Evolutionary conservation across 2,797 vertebrate genomes (phyloP).

Genomic region (Gymnoscopelus braueri): DNA sequence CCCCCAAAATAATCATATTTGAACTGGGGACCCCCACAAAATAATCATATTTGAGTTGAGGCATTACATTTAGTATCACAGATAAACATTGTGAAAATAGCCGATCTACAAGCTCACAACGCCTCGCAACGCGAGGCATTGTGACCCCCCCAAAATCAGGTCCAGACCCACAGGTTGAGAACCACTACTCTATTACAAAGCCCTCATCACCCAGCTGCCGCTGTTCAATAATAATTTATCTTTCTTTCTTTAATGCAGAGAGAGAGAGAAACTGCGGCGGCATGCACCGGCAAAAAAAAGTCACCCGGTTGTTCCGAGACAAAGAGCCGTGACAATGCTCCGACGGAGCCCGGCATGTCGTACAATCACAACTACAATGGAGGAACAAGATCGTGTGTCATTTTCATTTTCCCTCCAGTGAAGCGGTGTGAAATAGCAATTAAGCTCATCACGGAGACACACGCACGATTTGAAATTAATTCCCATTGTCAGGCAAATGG

Average conservation of each 20-base stretch:
- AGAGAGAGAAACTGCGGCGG: slow-evolving; percentile 26
- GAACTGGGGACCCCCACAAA: too few relatives aligned
- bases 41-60: too few relatives aligned
- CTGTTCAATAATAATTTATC: too few relatives aligned
- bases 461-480: slow-evolving; percentile 64
- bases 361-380: slow-evolving; percentile 46
- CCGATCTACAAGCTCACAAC: too few relatives aligned
- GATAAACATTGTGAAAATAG: too few relatives aligned
- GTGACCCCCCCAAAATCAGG: too few relatives aligned
- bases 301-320: slow-evolving; percentile 55
- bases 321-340: slow-evolving; percentile 56
- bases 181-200: too few relatives aligned
- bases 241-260: neutral
- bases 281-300: slow-evolving; percentile 33
- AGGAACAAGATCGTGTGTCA: slow-evolving; percentile 58
- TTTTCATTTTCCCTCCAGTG: slow-evolving; percentile 57
- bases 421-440: slow-evolving; percentile 67
- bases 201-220: too few relatives aligned
- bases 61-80: too few relatives aligned
- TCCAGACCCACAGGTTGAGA: too few relatives aligned
- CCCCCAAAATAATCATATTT: too few relatives aligned
- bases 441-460: slow-evolving; percentile 59
- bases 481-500: slow-evolving; percentile 61
- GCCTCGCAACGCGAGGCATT: too few relatives aligned
- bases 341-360: slow-evolving; percentile 48